Evolutionary conservation across 1,140 invertebrate species (phyloP), one percentile per base, ranked within the genome.

Genomic region (Pseudomyrmex flavicornis): DNA sequence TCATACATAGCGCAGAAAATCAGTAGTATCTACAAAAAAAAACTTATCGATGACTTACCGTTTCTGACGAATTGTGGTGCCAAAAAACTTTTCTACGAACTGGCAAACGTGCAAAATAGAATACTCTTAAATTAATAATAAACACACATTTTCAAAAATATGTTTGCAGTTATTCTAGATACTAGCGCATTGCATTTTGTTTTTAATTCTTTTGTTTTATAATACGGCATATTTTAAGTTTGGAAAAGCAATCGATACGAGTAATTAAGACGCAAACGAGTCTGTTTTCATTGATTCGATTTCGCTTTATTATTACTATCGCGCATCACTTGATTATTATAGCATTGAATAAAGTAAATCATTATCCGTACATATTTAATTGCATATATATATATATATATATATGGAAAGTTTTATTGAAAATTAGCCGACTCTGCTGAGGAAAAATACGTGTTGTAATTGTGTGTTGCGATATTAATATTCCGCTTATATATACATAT

Each of bases 21-120:
- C 46, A 54, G 44, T 54, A 75, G 59, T 46, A 15, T 7, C 54
- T 48, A 72, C 65, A 52, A 66, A 83, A 77, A 17, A 83, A 35
- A 5, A 35, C 5, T 35, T 35, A 35, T 35, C 44, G 12, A 1
- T 22, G 35, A 54, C 59, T 66, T 52, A 22, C 48, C 20, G 12
- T 80, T 50, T 59, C 22, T 63, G 66, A 75, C 59, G 20, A 17
- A 15, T 48, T 22, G 26, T 26, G 26, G 2, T 26, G 7, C 44
- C 9, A 35, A n/a, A 2, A 22, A 68, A 58, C 9, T 52, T 54
- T 17, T 20, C 3, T 22, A 15, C 48, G 17, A 15, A 2, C 12
- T 26, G 15, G n/a, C 26, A n/a, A 69, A 9, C 7, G 17, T 7
- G 65, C 12, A 65, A n/a, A 44, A 58, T 58, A 44, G n/a, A 61